Evolutionary conservation across 2,113 vertebrate species (phyloP), one percentile per base, ranked within the genome.

Genomic region (Condylura cristata): DNA sequence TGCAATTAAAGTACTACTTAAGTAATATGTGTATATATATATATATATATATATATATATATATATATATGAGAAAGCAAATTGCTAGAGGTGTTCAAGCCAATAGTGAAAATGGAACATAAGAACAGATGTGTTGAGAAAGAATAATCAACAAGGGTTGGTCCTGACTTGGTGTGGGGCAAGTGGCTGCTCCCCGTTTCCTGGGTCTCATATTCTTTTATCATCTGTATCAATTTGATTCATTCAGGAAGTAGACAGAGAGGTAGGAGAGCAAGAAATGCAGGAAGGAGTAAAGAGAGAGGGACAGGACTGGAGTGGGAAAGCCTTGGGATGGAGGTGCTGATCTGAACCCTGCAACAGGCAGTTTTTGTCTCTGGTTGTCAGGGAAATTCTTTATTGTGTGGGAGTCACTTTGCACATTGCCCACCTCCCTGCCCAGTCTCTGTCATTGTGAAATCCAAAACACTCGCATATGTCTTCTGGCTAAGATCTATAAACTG

Each of bases 401-500:
- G n/a, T 22, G 37, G 60, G 30, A 88, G 37, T 79, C 63, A 34
- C 17, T 14, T 4, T 8, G 68, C 28, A 7, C 37, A 3, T 10
- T 5, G 1, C 51, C 26, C 1, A 2, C 58, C 34, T 37, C 4
- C 6, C 17, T 17, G 5, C 6, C 4, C 70, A 74, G 0, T 3
- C 9, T 17, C 46, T 39, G 13, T 58, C 60, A 46, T 5, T 34
- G 28, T 78, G 70, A 94, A 83, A 89, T 22, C 8, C 20, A 70
- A 83, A 80, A 72, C 48, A 34, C 44, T 51, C 46, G 39, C 10
- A 5, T 17, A 88, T 32, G 71, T 89, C 53, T 95, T 91, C 79
- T 84, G 84, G 92, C 75, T 75, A 75, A 86, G 84, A 93, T 70
- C 84, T 91, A 24, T 84, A 71, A 86, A 53, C 75, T 68, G 53